Conservation (phyloP, 2,797 vertebrate species). For the Phrynocephalus forsythii region DNA sequence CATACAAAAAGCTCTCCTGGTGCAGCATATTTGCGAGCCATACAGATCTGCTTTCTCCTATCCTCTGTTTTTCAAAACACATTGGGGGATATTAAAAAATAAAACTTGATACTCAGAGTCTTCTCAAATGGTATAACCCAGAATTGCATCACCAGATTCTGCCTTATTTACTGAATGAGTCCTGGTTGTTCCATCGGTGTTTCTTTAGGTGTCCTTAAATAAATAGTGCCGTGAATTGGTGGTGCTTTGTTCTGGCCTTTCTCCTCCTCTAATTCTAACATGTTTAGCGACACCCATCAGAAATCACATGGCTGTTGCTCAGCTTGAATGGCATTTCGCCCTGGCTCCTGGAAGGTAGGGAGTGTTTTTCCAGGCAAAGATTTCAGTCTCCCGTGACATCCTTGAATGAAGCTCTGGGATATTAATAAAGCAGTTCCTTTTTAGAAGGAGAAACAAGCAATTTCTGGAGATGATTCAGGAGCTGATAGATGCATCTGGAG, state of each 20-base stretch:
- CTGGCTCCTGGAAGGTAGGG: neutral
- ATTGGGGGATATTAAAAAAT: neutral
- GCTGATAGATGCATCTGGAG: neutral
- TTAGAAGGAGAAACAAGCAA: neutral
- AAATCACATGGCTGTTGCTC: neutral
- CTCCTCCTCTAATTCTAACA: neutral
- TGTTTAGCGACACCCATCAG: neutral
- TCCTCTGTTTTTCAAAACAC: neutral
- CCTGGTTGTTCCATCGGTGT: neutral
- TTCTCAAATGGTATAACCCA: neutral
- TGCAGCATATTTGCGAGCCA: neutral
- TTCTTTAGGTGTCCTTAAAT: neutral
- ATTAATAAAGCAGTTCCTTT: neutral
- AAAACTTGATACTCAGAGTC: neutral
- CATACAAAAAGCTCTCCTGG: neutral
- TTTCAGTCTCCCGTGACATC: neutral
- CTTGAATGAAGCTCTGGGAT: neutral
- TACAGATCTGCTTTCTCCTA: neutral
- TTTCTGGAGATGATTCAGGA: neutral
- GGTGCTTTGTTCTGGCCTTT: constrained; percentile 13
- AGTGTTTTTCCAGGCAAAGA: neutral
- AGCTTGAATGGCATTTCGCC: neutral
- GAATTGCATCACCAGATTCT: neutral
- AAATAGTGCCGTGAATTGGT: constrained; percentile 11
- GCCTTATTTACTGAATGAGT: neutral